Evolutionary conservation across 2,888 invertebrate genomes (phyloP), one percentile per base, ranked within the genome.

Genomic region (Agapostemon virescens): DNA sequence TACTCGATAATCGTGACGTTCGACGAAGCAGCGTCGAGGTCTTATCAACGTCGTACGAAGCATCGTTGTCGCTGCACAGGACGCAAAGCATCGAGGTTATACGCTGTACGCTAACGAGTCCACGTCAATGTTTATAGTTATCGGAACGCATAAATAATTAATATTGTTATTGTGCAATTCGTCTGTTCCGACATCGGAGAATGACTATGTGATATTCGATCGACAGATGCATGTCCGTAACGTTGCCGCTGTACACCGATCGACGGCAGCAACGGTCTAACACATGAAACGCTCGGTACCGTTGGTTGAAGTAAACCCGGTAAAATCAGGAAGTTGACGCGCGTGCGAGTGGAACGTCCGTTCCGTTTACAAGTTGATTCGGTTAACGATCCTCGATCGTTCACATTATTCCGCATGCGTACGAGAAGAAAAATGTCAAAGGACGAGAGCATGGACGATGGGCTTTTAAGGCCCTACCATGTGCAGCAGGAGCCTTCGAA

Each of bases 401-500:
- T n/a, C 49, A 58, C 13, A 17, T 63, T n/a, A 20, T 68, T 71
- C 71, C 63, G 11, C 42, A 85, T 82, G 81, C 79, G 82, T 40
- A 70, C 78, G 23, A 81, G 78, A 67, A 75, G 81, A 33, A 87
- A 87, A 79, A 78, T 72, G 68, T 72, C 76, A 4, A 85, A 78
- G 26, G 67, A 71, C 9, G 64, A 68, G 15, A 42, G 5, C 13
- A 15, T 74, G 33, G 87, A 88, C 38, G 85, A 85, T 30, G 88
- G 85, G 1, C 20, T 63, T 5, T 33, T 52, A 15, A 84, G 83
- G 2, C 13, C 52, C 7, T 75, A 81, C 38, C 76, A 79, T 17
- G 30, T 72, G 6, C 86, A 85, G 6, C 86, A 85, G 1, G 92
- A 92, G 66, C 85, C 82, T 1, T 88, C 91, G n/a, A 89, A 92